Evolutionary conservation across 2,797 vertebrate species (phyloP).

Genomic region (Neosilurus hyrtlii): DNA sequence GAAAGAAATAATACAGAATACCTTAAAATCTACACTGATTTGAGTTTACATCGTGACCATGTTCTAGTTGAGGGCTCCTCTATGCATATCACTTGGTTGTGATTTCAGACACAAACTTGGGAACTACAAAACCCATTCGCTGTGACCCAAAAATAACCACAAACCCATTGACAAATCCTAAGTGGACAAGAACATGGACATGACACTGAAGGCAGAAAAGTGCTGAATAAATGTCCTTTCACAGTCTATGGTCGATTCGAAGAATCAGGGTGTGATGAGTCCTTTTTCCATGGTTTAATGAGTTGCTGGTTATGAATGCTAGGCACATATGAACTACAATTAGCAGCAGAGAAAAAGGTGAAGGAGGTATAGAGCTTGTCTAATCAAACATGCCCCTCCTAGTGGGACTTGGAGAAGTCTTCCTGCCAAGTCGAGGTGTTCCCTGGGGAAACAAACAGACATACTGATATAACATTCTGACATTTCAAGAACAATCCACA

Average conservation of each 20-base stretch:
- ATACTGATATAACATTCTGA: slow-evolving; percentile 9
- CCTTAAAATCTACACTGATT: slow-evolving; percentile 37
- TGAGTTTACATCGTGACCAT: background rate
- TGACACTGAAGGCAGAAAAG: slow-evolving; percentile 40
- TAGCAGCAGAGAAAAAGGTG: slow-evolving; percentile 78
- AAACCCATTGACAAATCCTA: slow-evolving; percentile 21
- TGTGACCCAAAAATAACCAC: slow-evolving; percentile 5
- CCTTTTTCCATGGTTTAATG: slow-evolving; percentile 39
- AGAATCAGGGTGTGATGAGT: slow-evolving; percentile 46
- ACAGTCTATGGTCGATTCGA: slow-evolving; percentile 2
- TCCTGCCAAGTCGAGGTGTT: slow-evolving; percentile 89
- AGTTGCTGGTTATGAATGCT: slow-evolving; percentile 55
- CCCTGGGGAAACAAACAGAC: slow-evolving; percentile 70
- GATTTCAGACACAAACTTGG: slow-evolving; percentile 71
- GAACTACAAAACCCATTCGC: slow-evolving; percentile 68
- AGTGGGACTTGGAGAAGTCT: slow-evolving; percentile 87
- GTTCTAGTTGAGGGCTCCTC: slow-evolving; percentile 28
- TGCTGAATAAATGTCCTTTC: slow-evolving; percentile 47
- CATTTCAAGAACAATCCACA: background rate
- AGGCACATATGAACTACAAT: slow-evolving; percentile 67
- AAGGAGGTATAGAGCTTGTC: slow-evolving; percentile 54
- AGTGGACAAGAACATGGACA: slow-evolving; percentile 11
- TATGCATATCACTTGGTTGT: slow-evolving; percentile 63
- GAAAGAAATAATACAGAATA: slow-evolving; percentile 26
- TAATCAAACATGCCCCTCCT: slow-evolving; percentile 85